These are phyloP conservation scores for Oncorhynchus nerka DNA, from an alignment of 2,113 vertebrate genomes.

Conservation along the genomic window DNA sequence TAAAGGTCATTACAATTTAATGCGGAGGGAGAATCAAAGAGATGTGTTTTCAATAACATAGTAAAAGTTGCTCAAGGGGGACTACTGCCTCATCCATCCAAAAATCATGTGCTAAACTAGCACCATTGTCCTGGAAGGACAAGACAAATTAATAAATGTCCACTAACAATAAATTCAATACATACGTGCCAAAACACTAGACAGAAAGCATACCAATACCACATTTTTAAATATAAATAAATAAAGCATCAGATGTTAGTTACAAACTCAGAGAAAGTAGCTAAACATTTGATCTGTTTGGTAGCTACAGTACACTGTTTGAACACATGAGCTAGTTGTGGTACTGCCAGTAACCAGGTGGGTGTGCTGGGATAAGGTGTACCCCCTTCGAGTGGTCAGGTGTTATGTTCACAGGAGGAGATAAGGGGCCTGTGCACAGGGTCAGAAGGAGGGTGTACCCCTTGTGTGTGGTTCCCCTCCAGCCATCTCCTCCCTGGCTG, in stretches of 20 bases:
- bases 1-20: background rate
- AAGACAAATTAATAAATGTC: no score
- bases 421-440: background rate
- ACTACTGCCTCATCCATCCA: no score
- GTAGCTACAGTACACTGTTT: slow-evolving; percentile 1
- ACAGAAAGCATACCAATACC: no score
- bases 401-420: slow-evolving; percentile 10
- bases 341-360: background rate
- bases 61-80: no score
- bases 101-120: no score
- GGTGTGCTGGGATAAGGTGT: slow-evolving; percentile 6
- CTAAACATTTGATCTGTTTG: no score
- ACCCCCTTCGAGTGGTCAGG: background rate
- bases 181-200: no score
- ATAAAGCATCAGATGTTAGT: background rate
- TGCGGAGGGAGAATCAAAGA: background rate
- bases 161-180: no score
- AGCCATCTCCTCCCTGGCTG: slow-evolving; percentile 1
- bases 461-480: background rate
- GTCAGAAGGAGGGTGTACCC: no score
- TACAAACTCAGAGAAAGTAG: background rate
- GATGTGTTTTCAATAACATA: background rate
- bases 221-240: no score
- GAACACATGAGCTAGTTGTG: background rate
- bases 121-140: no score